Percentiles rank a stretch among this genome's conserved stretches.
Conservation (phyloP, 1,140 invertebrate genomes). For the Idris sp. region DNA sequence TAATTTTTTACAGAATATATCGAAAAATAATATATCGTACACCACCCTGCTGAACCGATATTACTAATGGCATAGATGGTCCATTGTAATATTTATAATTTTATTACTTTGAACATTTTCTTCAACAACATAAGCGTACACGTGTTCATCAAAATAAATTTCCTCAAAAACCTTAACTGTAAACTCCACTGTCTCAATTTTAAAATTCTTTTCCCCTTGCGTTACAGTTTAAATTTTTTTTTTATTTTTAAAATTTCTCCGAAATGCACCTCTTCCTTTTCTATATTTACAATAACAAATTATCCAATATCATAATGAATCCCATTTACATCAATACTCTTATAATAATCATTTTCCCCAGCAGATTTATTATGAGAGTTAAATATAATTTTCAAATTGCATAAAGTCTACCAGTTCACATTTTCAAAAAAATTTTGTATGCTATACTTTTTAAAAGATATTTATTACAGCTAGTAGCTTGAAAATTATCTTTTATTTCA, state of each 20-base stretch:
- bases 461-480: conserved; percentile 18
- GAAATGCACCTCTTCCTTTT: conserved; percentile 11
- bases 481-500: conserved; percentile 25
- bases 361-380: neutral
- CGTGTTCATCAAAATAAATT: conserved; percentile 26
- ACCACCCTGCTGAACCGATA: neutral
- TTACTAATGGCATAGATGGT: conserved; percentile 1
- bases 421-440: conserved; percentile 19
- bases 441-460: conserved; percentile 30
- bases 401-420: conserved; percentile 13
- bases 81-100: conserved; percentile 4
- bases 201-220: neutral
- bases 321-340: conserved; percentile 15
- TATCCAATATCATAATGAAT: conserved; percentile 11
- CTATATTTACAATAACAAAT: conserved; percentile 5
- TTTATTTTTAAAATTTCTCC: conserved; percentile 20
- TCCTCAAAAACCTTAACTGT: conserved; percentile 6
- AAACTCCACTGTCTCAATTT: conserved; percentile 6
- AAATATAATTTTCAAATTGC: conserved; percentile 6
- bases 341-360: conserved; percentile 7
- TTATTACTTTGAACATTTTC: conserved; percentile 3
- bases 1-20: conserved; percentile 5
- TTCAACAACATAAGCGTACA: conserved; percentile 24
- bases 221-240: conserved; percentile 1
- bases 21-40: conserved; percentile 15